Base-by-base conservation (phyloP, 2,797 vertebrate species). In the Lithobates pipiens region DNA sequence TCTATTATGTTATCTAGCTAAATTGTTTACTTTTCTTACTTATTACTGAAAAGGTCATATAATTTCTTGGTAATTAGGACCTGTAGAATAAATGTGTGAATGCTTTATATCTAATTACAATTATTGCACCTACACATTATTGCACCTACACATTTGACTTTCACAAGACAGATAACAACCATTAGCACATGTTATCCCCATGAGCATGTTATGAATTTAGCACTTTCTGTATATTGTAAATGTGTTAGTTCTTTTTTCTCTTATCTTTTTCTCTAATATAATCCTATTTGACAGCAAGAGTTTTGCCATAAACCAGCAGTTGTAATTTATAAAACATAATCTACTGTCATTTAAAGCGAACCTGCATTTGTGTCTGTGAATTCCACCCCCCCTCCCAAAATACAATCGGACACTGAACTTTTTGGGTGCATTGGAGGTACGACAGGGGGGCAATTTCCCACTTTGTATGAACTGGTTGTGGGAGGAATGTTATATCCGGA, bases 131-230 rank as follows among this genome's bases (percentile, higher is more conserved):
- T 29, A 29, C 29, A 29, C 29, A 81, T 76, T 42, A 42, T 32
- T 70, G 65, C 73, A 21, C 46, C 72, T 68, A 76, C 65, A 85
- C 73, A 74, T 71, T 85, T 85, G 71, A 42, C 42, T 68, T 76
- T 80, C n/a, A 9, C 34, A 54, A 16, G 16, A 70, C 70, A 75
- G 10, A 69, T 65, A 50, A 25, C 39, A 36, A 70, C 67, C 29
- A 54, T 80, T 76, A 80, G n/a, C 39, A 46, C 9, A 57, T 80
- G 29, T 39, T 81, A 46, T 81, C 29, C 57, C 39, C 61, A 57
- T 10, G 18, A 79, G 21, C 34, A 71, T 57, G 32, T 81, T 72
- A 69, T 27, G 71, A 71, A 29, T 65, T 71, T 54, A 57, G 68
- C 54, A 50, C 44, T 32, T 16, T 29, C 68, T 34, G 13, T 50